Evolutionary conservation across 2,888 invertebrate species (phyloP), one percentile per base, ranked within the genome.

Genomic region (Drosophila mimetica): DNA sequence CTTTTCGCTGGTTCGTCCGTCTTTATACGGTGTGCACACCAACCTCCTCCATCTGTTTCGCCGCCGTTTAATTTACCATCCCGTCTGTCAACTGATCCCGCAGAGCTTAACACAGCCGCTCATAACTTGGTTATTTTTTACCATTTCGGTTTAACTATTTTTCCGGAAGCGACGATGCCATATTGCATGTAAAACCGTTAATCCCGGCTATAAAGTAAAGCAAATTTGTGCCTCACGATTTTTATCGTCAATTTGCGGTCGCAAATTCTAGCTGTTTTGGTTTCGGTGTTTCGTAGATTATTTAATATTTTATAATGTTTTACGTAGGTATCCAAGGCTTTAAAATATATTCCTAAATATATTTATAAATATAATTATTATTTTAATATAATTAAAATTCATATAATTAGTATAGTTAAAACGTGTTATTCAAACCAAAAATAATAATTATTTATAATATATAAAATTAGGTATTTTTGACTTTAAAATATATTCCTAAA

Each of bases 81-180:
- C 42, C 64, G 54, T 47, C 32, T 72, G 71, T 75, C 37, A 55
- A 71, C 72, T 80, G 84, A 89, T 89, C 79, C 88, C 80, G 77
- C 75, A 76, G 76, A 85, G 88, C 88, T 89, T 89, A 80, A 83
- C 70, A 75, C 74, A 83, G 75, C 74, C 85, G 69, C 76, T 82
- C 80, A 86, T 82, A 79, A 84, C 77, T 80, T 86, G 71, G 70
- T 8, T 4, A 28, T 20, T 58, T 44, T 34, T 37, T 34, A 4
- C 18, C 18, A 18, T 16, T 46, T 28, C 22, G 72, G 66, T 76
- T 73, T 41, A 63, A 76, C 70, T 58, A 36, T 42, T 52, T 53
- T 60, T 75, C 16, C 7, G 13, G 16, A 16, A 46, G 46, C 46
- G 46, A 6, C 8, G 46, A 46, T 14, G 1, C 28, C 28, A 30